Conservation (phyloP, 2,797 vertebrate genomes). For the Babyrousa celebensis region DNA sequence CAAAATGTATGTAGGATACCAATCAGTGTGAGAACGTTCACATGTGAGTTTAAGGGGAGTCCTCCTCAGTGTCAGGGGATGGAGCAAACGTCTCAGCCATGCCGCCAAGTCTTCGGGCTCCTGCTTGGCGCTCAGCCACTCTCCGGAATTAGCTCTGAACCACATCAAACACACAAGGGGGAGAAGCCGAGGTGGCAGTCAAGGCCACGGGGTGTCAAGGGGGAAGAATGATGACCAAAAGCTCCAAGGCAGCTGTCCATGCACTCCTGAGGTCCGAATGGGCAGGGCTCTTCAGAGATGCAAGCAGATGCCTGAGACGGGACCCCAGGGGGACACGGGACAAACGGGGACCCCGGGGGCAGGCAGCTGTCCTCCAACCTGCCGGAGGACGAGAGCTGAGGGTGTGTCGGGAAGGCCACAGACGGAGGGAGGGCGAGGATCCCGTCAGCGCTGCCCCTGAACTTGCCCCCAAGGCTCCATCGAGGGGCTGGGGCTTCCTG, state of each 20-base stretch:
- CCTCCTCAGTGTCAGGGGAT: background rate
- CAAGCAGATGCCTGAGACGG: background rate
- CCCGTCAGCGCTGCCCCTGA: background rate
- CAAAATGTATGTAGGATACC: background rate
- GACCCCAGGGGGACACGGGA: background rate
- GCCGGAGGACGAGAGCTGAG: background rate
- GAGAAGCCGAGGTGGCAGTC: background rate
- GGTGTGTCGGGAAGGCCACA: background rate
- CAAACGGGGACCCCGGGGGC: background rate
- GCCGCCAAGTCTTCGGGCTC: background rate
- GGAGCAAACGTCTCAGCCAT: background rate
- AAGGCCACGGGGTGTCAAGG: background rate
- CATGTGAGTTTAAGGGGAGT: background rate
- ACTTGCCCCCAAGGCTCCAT: background rate
- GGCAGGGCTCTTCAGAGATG: background rate
- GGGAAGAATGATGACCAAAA: background rate
- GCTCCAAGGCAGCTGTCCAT: background rate
- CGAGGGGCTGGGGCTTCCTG: background rate
- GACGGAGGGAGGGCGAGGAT: background rate
- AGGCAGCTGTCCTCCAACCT: background rate
- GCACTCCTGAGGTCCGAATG: background rate
- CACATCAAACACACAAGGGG: no score
- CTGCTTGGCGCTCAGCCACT: background rate
- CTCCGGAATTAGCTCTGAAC: no score
- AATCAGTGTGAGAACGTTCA: background rate